These are phyloP conservation scores for Morpho deidamia DNA, from an alignment of 2,888 invertebrate species.

Conservation along the genomic window DNA sequence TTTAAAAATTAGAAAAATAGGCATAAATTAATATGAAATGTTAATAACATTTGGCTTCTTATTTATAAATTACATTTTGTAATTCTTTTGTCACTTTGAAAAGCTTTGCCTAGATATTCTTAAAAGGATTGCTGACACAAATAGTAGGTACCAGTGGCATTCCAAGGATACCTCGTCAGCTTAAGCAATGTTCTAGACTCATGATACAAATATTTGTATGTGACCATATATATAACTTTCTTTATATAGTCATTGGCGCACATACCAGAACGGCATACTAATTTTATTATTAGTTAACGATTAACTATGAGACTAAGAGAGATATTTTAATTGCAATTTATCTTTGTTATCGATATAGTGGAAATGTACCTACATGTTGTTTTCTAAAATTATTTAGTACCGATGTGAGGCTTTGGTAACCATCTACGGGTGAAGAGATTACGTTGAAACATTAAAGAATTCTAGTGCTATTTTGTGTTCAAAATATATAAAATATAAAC, in stretches of 20 bases:
- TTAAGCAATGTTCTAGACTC: constrained; percentile 18
- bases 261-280: constrained; percentile 21
- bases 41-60: not conserved
- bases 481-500: too few relatives aligned
- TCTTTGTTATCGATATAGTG: too few relatives aligned
- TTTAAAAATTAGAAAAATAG: too few relatives aligned
- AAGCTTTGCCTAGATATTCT: constrained; percentile 12
- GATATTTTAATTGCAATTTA: too few relatives aligned
- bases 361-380: too few relatives aligned
- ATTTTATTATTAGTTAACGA: constrained; percentile 7
- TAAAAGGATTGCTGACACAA: constrained; percentile 16
- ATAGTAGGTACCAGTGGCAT: constrained; percentile 14
- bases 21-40: too few relatives aligned
- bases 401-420: too few relatives aligned
- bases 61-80: constrained; percentile 4
- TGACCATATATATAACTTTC: constrained; percentile 25
- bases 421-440: too few relatives aligned
- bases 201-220: constrained; percentile 25
- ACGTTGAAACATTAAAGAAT: too few relatives aligned
- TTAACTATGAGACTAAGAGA: too few relatives aligned
- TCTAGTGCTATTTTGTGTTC: too few relatives aligned
- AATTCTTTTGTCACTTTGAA: constrained; percentile 13
- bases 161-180: constrained; percentile 24
- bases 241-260: constrained; percentile 24
- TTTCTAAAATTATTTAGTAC: too few relatives aligned